phyloP scores from a whole-genome alignment of 2,113 vertebrate genomes.

The Alligator mississippiensis region DNA sequence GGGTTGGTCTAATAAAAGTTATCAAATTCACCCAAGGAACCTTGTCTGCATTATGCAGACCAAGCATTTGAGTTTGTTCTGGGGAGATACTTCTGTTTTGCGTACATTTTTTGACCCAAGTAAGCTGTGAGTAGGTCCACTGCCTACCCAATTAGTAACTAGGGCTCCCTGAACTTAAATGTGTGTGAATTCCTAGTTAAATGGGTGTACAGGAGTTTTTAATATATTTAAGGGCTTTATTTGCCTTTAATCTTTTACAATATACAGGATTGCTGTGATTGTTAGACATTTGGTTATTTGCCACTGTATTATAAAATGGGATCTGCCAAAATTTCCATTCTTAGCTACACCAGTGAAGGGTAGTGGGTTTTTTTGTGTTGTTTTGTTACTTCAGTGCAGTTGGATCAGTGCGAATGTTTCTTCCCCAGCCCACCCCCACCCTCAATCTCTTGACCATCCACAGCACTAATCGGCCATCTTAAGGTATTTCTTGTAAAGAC shows the following conservation, averaged over 20 bases:
- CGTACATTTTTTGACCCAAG: not conserved
- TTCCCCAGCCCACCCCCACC: not conserved
- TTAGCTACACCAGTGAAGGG: no score
- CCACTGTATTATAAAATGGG: no score
- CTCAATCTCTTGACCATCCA: no score
- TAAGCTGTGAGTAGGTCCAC: no score
- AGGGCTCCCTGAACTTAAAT: not conserved
- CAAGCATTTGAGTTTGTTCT: not conserved
- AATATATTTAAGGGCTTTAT: not conserved
- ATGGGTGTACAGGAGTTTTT: not conserved
- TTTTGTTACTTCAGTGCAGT: not conserved
- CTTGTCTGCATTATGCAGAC: not conserved
- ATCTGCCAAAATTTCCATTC: no score
- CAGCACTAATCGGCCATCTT: no score
- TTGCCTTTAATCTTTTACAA: not conserved
- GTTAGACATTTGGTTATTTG: not conserved
- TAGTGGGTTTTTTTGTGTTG: no score
- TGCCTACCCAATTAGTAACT: no score
- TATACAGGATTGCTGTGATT: not conserved
- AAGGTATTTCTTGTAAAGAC: no score
- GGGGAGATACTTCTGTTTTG: not conserved
- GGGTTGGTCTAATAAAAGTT: no score
- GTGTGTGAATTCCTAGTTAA: not conserved
- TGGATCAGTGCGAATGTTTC: not conserved
- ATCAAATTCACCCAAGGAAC: no score